Percentiles rank a stretch among this genome's conserved stretches.
phyloP scores from a whole-genome alignment of 1,140 invertebrate species.

The Sycophila sp. region DNA sequence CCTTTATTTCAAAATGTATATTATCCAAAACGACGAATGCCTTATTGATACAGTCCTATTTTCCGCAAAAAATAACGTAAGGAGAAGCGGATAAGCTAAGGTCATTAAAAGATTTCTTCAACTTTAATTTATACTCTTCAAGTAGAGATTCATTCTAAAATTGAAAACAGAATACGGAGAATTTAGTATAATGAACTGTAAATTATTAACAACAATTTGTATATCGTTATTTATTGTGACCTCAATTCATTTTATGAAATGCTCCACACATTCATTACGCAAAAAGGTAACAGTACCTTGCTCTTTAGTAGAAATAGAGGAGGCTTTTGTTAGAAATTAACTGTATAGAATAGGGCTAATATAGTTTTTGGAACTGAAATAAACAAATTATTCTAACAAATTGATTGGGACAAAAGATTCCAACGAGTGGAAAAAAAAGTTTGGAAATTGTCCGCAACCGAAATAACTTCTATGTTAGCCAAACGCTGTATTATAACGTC shows the following conservation, averaged over 20 bases:
- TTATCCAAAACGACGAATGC: not conserved
- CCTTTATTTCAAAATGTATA: not conserved
- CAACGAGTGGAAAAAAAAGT: not conserved
- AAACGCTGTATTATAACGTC: not conserved
- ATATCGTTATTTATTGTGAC: not conserved
- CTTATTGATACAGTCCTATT: not conserved
- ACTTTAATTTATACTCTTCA: not conserved
- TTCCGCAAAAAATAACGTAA: constrained; percentile 5
- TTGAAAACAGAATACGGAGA: not conserved
- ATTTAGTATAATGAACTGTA: not conserved
- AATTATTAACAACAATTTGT: too few relatives aligned
- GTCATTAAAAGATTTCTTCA: not conserved
- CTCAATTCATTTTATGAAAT: not conserved
- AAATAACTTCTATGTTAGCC: not conserved
- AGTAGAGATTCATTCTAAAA: constrained; percentile 4
- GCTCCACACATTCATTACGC: not conserved
- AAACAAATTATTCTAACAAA: not conserved
- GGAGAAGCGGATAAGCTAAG: not conserved
- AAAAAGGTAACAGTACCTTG: not conserved
- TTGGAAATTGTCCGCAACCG: not conserved
- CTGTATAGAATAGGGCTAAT: not conserved
- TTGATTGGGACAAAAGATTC: not conserved
- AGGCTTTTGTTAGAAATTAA: not conserved
- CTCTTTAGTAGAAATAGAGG: not conserved
- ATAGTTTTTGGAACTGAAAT: not conserved